Evolutionary conservation across 30 jellyfish, hydroid and myxozoan genomes (phyloP).

Genomic region (Aurelia sp.): DNA sequence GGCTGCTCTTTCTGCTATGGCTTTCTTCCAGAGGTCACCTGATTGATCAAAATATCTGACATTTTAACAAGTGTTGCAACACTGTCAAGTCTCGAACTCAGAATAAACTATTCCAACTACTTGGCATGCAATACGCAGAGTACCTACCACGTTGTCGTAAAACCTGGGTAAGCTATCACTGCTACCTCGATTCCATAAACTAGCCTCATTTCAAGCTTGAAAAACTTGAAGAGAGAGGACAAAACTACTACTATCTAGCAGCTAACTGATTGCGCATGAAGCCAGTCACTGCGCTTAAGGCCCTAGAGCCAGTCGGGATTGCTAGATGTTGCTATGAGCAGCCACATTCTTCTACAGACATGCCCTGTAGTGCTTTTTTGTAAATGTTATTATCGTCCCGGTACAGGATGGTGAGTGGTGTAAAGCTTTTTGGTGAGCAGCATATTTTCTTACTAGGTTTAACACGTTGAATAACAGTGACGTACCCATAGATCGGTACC

Average conservation of each 20-base stretch:
- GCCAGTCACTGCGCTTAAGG: slow-evolving; percentile 37
- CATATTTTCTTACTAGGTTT: slow-evolving; percentile 48
- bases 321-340: slow-evolving; percentile 59
- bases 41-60: no score
- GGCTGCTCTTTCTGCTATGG: no score
- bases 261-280: slow-evolving; percentile 51
- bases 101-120: no score
- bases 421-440: slow-evolving; percentile 77
- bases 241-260: slow-evolving; percentile 33
- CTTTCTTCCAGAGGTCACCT: no score
- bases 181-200: neutral
- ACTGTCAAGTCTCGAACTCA: no score
- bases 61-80: no score
- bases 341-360: slow-evolving; percentile 86
- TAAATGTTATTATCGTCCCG: slow-evolving; percentile 55
- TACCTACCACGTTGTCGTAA: no score
- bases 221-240: neutral
- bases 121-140: no score
- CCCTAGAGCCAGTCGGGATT: slow-evolving; percentile 1
- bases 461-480: slow-evolving; percentile 61
- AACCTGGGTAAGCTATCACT: no score
- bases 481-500: slow-evolving; percentile 75
- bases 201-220: neutral
- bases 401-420: slow-evolving; percentile 65
- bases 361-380: slow-evolving; percentile 60